These are phyloP conservation scores for Thaumatotibia leucotreta DNA, from an alignment of 1,140 invertebrate species.

Conservation along the genomic window DNA sequence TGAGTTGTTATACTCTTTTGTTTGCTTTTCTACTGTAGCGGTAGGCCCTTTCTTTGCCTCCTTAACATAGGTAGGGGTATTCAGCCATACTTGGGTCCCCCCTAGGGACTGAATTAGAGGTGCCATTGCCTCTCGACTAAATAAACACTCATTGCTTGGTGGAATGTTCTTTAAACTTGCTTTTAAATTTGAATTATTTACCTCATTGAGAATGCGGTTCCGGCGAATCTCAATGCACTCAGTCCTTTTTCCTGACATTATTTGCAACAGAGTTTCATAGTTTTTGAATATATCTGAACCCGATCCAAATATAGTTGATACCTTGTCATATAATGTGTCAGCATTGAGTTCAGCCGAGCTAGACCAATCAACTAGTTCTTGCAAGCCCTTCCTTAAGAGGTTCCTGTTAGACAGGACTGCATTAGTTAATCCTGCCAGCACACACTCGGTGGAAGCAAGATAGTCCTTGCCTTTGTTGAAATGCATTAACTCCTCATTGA, in stretches of 20 bases:
- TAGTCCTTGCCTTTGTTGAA: slow-evolving; percentile 19
- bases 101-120: slow-evolving; percentile 34
- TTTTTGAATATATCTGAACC: not conserved
- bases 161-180: slow-evolving; percentile 27
- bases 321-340: not conserved
- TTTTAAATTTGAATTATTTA: slow-evolving; percentile 27
- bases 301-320: not conserved
- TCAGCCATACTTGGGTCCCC: slow-evolving; percentile 27
- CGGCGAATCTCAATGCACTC: slow-evolving; percentile 31
- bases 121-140: slow-evolving; percentile 25
- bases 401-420: slow-evolving; percentile 6
- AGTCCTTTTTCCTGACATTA: slow-evolving; percentile 33
- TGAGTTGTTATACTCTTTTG: not conserved
- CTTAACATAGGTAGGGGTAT: slow-evolving; percentile 18
- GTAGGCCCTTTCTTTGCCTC: not conserved
- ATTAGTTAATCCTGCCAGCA: slow-evolving; percentile 24
- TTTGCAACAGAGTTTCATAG: slow-evolving; percentile 26
- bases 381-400: not conserved
- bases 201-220: slow-evolving; percentile 22
- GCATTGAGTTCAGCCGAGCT: not conserved
- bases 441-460: slow-evolving; percentile 15
- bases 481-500: slow-evolving; percentile 29
- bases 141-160: slow-evolving; percentile 29
- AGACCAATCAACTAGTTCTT: slow-evolving; percentile 3
- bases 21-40: not conserved